These are phyloP conservation scores for Enteromius anoplus DNA, from an alignment of 2,797 vertebrate species.

Conservation along the genomic window DNA sequence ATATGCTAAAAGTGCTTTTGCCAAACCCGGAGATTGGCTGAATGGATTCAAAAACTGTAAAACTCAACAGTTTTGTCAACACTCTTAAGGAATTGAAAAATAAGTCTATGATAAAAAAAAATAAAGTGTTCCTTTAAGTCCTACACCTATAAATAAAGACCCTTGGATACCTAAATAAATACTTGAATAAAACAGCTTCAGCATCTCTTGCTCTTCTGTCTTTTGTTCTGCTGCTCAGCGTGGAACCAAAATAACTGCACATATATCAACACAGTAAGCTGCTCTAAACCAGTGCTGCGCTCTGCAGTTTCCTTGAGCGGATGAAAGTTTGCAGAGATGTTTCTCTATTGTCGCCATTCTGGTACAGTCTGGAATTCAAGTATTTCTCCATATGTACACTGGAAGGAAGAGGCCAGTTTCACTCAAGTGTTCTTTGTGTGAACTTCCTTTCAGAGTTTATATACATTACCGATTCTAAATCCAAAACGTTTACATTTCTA, in stretches of 20 bases:
- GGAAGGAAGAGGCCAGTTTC: conserved; percentile 49
- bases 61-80: too few species aligned
- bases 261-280: conserved; percentile 6
- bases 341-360: conserved; percentile 1
- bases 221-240: neutral
- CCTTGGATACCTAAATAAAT: neutral
- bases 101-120: too few species aligned
- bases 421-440: conserved; percentile 25
- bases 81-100: too few species aligned
- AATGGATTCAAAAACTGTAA: too few species aligned
- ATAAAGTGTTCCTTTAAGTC: too few species aligned
- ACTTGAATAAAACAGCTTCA: neutral
- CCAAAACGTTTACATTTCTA: neutral
- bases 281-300: conserved; percentile 5
- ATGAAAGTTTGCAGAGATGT: conserved; percentile 4
- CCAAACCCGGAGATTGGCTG: too few species aligned
- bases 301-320: conserved; percentile 8
- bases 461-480: neutral
- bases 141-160: neutral
- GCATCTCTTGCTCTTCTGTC: neutral
- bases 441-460: conserved; percentile 29
- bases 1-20: too few species aligned
- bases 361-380: conserved; percentile 16
- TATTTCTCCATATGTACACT: conserved; percentile 36
- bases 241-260: conserved; percentile 23